These are phyloP conservation scores for Nanorana parkeri DNA, from an alignment of 2,113 vertebrate species.

Conservation along the genomic window DNA sequence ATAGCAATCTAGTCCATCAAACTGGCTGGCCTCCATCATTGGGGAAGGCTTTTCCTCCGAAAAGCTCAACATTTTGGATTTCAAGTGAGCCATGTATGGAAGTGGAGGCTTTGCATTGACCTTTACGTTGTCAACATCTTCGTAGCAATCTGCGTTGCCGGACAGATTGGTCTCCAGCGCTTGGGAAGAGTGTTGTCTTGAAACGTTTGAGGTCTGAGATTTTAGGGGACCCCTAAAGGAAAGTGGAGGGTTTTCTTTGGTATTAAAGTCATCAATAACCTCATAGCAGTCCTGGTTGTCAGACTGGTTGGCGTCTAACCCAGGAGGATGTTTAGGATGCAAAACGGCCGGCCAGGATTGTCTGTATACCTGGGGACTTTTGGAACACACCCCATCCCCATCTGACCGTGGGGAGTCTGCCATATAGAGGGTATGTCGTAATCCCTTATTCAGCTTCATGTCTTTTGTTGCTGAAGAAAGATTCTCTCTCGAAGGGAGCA, in stretches of 20 bases:
- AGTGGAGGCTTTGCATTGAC: background rate
- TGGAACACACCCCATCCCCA: background rate
- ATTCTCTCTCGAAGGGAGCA: too few species aligned
- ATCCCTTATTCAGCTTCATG: slow-evolving; percentile 1
- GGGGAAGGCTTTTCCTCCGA: too few species aligned
- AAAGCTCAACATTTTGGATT: too few species aligned
- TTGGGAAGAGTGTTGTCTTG: too few species aligned
- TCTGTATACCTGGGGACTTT: background rate
- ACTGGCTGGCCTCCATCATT: too few species aligned
- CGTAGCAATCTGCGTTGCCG: too few species aligned
- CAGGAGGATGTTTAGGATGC: too few species aligned
- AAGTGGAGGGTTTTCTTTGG: too few species aligned
- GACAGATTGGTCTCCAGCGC: background rate
- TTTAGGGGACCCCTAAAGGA: too few species aligned
- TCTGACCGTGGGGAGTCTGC: background rate
- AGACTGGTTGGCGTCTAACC: background rate
- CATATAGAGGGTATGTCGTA: background rate
- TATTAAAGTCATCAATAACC: background rate
- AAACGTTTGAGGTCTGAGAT: background rate
- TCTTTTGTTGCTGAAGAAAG: too few species aligned
- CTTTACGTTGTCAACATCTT: background rate
- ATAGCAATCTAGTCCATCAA: too few species aligned
- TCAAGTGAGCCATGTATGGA: background rate
- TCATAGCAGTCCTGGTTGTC: background rate
- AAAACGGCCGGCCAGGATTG: background rate